Evolutionary conservation across 2,797 vertebrate species (phyloP), one percentile per base, ranked within the genome.

Genomic region (Semotilus atromaculatus): DNA sequence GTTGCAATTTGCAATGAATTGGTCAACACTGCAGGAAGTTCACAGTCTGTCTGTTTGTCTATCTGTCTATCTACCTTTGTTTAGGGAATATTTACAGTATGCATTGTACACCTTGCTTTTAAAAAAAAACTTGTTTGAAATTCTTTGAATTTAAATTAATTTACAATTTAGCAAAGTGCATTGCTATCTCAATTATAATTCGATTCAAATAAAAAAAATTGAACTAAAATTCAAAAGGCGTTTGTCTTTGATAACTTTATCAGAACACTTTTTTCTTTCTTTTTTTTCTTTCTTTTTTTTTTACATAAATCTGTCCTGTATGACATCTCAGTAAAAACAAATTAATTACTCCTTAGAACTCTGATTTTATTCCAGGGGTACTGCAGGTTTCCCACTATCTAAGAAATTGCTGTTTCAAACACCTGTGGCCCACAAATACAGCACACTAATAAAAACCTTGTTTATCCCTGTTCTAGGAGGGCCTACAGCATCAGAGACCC

Each of bases 391-490:
- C 81, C 83, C 72, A 74, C 76, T 14, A 88, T 86, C 86, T 88
- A 88, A 81, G 78, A 89, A 87, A 90, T 88, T 87, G 87, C 79
- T 89, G 45, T 88, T 87, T 86, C 48, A 87, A 86, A 89, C 88
- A 90, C 85, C 82, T 68, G 84, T 83, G 68, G 85, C 70, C 82
- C 85, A 82, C 40, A 88, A 87, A 88, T 67, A 84, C 75, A 76
- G 18, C 80, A 23, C 60, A 67, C 81, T 70, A 85, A 86, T 89
- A 86, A 87, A 88, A 87, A 83, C 81, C 71, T 55, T 83, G 85
- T 88, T 89, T 86, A 86, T 86, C 85, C 80, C 74, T 62, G 73
- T 81, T 76, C 70, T 77, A 83, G 81, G 73, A 70, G 45, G 86
- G 66, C 82, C 75, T 82, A 67, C 53, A 2, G 60, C 81, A 78